A percentile compares a stretch with the other conserved stretches of the same genome.
These are phyloP conservation scores for Pandion haliaetus DNA, from an alignment of 2,113 vertebrate species.

Conservation along the genomic window DNA sequence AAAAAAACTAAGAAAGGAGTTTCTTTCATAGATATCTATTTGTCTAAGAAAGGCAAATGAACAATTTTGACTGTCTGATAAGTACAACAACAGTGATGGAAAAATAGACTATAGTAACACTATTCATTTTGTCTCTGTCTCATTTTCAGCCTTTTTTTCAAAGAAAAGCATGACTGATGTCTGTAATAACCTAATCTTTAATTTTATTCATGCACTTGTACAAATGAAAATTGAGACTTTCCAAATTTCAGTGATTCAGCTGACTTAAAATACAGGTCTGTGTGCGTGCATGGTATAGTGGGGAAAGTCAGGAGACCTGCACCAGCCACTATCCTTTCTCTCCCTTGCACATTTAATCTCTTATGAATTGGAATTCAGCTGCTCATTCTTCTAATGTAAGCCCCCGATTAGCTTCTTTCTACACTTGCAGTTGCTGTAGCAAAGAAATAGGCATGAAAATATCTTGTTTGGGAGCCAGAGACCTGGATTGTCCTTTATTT, in stretches of 20 bases:
- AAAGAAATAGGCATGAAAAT: conserved; percentile 6
- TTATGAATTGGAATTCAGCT: not conserved
- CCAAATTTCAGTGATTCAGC: not conserved
- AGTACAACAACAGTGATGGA: not conserved
- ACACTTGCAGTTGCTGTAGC: not conserved
- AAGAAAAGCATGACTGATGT: not conserved
- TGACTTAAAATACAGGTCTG: not conserved
- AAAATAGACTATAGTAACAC: not conserved
- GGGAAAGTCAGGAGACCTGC: not conserved
- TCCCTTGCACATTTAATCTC: not conserved
- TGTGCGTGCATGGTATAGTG: not conserved
- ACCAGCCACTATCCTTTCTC: not conserved
- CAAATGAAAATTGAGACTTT: not conserved
- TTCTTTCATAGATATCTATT: not conserved
- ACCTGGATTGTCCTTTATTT: not conserved
- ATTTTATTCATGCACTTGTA: not conserved
- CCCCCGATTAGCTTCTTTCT: not conserved
- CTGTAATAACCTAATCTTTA: not conserved
- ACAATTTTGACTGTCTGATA: not conserved
- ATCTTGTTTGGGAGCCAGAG: not conserved
- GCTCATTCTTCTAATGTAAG: not conserved
- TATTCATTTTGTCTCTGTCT: conserved; percentile 8
- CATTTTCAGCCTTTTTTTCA: not conserved
- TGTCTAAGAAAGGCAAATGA: not conserved
- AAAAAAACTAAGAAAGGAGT: not conserved